Evolutionary conservation across 1,140 invertebrate genomes (phyloP), one percentile per base, ranked within the genome.

Genomic region (Lutraria rhynchaena): DNA sequence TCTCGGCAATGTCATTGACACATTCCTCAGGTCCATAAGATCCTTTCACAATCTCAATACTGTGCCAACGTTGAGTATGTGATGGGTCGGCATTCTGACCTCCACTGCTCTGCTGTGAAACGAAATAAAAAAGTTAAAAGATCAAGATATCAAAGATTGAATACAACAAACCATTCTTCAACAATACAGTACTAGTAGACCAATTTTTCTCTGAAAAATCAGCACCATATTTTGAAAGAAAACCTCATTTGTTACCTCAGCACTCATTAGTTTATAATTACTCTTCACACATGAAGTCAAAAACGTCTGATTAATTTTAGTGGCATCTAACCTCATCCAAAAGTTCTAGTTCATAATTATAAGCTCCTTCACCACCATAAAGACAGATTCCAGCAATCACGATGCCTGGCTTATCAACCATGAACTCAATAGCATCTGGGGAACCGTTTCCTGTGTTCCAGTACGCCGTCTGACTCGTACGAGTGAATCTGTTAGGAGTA

Each of bases 401-500:
- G 65, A 99, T 96, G 1, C 98, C 98, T 0, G 96, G 93, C 44
- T 95, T 94, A 92, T 99, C 98, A 9, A 99, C 98, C 22, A 95
- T 95, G 89, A 99, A 99, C 85, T 97, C 97, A 87, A 99, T 97
- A 4, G 98, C 98, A 93, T 99, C 98, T 0, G 98, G 97, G 29
- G 97, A 98, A 41, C 98, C 98, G 92, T 98, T 98, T 3, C 98
- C 98, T 1, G 98, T 98, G 88, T 99, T 99, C 98, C 98, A 99
- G 1, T 96, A 96, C 49, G 96, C 94, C 46, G 95, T 96, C 87
- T 96, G 95, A 91, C 97, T 98, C 13, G 96, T 96, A 69, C 97
- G 95, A 9, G 96, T 96, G 90, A 99, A 99, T 24, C 98, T 94
- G 31, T 96, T 97, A 0, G 97, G 97, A 2, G 97, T 98, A 49